Base-by-base conservation (phyloP, 2,797 vertebrate genomes). In the Euphonia xanthogaster region DNA sequence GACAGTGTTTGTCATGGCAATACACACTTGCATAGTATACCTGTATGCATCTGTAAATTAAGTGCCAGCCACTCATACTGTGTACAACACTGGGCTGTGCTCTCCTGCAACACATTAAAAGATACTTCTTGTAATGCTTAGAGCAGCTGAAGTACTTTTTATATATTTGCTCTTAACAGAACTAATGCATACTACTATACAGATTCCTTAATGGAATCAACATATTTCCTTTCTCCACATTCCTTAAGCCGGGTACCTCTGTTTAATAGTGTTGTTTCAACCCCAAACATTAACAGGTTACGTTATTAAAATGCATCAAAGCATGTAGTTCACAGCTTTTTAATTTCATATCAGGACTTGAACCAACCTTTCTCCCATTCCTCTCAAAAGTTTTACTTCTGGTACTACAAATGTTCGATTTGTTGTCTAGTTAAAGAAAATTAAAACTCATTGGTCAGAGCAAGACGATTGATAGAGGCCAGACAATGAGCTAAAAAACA, bases 181-280 rank as follows among this genome's bases (percentile, higher is more conserved):
- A 98, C 98, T 98, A 98, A 98, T 98, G 97, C 98, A 98, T 97
- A 97, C 97, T 94, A 97, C 98, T 98, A 98, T 97, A 98, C 97
- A 98, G 99, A 99, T 99, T 99, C 99, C 99, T 97, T 96, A 98
- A 99, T 93, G 98, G 99, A 99, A 99, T 99, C 98, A 98, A 98
- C 98, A 98, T 98, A 98, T 98, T 98, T 98, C 98, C 98, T 99
- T 99, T 98, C 98, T 98, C 97, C 97, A 98, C 98, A 97, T 98
- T 98, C 98, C 96, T 97, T 97, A 98, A 97, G 97, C 97, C 97
- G 97, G 98, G 97, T 95, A 95, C 96, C 97, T 94, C 76, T 88
- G 76, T 92, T 97, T 86, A 92, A 84, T 92, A 88, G 91, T 15
- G 88, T 89, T 73, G 37, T 78, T 96, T 95, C 95, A 98, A 97